Conservation (phyloP, 2,888 invertebrate genomes). For the Drosophila multiciliata region DNA sequence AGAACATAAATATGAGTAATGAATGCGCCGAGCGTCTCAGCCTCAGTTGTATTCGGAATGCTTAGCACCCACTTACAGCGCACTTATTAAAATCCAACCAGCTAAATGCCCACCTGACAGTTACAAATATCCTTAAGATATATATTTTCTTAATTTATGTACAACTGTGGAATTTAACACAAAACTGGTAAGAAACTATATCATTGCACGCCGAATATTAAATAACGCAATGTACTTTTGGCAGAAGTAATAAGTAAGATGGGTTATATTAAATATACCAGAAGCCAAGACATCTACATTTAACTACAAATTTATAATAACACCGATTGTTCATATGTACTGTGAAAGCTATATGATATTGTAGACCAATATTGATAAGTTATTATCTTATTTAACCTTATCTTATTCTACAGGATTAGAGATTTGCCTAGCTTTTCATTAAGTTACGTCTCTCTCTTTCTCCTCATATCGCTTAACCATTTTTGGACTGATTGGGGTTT, state of each 20-base stretch:
- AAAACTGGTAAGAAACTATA: neutral
- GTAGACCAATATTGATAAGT: neutral
- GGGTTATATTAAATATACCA: neutral
- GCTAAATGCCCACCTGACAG: constrained; percentile 4
- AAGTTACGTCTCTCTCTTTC: neutral
- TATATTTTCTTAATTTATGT: neutral
- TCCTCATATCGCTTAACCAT: neutral
- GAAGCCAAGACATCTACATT: neutral
- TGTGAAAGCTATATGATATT: neutral
- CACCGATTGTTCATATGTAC: neutral
- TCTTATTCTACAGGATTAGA: neutral
- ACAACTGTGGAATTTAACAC: neutral
- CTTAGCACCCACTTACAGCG: neutral
- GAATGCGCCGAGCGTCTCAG: constrained; percentile 14
- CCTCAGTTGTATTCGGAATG: constrained; percentile 7
- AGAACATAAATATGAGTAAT: constrained; percentile 41
- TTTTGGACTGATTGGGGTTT: neutral
- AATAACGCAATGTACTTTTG: neutral
- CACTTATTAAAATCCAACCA: constrained; percentile 7
- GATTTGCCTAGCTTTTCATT: neutral
- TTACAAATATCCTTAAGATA: neutral
- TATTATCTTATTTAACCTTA: neutral
- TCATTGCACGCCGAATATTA: neutral
- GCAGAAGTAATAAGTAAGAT: neutral
- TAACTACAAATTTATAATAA: neutral